phyloP scores from a whole-genome alignment of 2,888 invertebrate species.

The Oasisia sp. region DNA sequence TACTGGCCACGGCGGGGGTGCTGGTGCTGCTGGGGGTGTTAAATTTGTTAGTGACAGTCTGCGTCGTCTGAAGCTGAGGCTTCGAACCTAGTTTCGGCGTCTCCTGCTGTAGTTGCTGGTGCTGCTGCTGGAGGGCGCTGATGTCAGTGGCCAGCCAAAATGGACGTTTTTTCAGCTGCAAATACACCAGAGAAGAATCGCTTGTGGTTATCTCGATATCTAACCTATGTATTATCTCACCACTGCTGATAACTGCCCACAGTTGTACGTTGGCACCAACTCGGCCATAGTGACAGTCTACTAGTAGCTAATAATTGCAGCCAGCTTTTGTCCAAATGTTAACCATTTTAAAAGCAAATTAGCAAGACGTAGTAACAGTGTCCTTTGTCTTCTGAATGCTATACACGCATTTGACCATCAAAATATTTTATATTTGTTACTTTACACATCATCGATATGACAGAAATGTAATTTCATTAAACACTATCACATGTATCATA shows the following conservation, averaged over 20 bases:
- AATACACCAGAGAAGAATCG: neutral
- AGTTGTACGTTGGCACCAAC: neutral
- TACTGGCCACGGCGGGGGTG: neutral
- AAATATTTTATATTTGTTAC: neutral
- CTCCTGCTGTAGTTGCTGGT: constrained; percentile 7
- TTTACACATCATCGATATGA: neutral
- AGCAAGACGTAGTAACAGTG: neutral
- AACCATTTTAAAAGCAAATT: neutral
- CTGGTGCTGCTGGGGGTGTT: constrained; percentile 19
- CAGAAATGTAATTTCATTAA: neutral
- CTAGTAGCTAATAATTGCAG: neutral
- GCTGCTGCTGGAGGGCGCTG: constrained; percentile 19
- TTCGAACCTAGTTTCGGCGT: neutral
- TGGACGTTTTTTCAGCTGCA: constrained; percentile 20
- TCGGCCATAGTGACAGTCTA: neutral
- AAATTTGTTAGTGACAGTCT: constrained; percentile 27
- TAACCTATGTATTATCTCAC: neutral
- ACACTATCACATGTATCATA: neutral
- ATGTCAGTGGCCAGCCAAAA: constrained; percentile 22
- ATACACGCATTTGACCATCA: neutral
- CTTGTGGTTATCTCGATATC: neutral
- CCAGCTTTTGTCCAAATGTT: neutral
- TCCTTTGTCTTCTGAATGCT: neutral
- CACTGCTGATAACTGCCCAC: constrained; percentile 5
- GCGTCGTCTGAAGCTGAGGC: constrained; percentile 17